phyloP scores from a whole-genome alignment of 2,888 invertebrate genomes.

The Folsomia manolachei region DNA sequence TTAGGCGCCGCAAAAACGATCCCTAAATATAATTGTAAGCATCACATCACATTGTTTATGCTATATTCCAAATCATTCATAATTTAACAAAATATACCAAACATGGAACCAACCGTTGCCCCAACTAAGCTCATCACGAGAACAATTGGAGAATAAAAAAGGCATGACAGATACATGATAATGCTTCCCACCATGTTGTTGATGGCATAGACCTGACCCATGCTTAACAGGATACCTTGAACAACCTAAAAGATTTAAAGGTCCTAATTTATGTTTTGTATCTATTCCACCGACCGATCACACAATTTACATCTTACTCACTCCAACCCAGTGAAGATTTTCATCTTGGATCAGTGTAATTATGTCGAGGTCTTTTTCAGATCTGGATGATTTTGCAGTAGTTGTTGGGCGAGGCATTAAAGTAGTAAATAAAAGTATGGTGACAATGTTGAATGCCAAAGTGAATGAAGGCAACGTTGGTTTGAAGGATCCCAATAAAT shows the following conservation, averaged over 20 bases:
- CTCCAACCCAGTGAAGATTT: not conserved
- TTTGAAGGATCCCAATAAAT: slow-evolving; percentile 1
- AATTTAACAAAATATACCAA: not conserved
- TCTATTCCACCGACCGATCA: too few species aligned
- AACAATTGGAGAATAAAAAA: slow-evolving; percentile 12
- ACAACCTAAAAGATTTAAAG: not conserved
- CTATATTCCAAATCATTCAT: not conserved
- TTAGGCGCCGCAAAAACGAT: not conserved
- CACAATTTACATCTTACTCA: too few species aligned
- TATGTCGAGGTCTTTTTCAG: not conserved
- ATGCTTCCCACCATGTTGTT: slow-evolving; percentile 6
- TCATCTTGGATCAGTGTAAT: not conserved
- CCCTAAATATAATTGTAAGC: too few species aligned
- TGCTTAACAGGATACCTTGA: not conserved
- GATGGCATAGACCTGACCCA: slow-evolving; percentile 8
- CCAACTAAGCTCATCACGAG: slow-evolving; percentile 9
- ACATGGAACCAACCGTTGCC: not conserved
- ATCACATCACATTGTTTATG: too few species aligned
- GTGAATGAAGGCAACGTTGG: not conserved
- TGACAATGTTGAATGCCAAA: slow-evolving; percentile 3
- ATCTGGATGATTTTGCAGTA: not conserved
- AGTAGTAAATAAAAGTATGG: not conserved
- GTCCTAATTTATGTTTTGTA: too few species aligned
- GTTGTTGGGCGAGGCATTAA: not conserved
- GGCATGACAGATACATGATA: not conserved